Percentiles rank a stretch among this genome's conserved stretches.
Conservation (phyloP, 2,797 vertebrate genomes). For the Harpagifer antarcticus region DNA sequence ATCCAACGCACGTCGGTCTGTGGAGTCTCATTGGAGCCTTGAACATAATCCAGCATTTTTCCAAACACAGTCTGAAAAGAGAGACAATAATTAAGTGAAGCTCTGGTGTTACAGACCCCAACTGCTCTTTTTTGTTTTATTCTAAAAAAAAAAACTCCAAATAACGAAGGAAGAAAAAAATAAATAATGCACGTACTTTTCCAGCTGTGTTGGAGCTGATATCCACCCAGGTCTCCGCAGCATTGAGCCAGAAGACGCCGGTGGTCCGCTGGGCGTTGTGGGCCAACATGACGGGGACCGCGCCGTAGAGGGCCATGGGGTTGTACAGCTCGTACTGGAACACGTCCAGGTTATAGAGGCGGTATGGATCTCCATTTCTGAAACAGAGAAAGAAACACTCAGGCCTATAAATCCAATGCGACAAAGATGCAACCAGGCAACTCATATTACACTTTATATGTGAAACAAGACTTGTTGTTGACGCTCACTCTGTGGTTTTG, state of each 20-base stretch:
- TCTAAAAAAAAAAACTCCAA: neutral
- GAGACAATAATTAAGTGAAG: neutral
- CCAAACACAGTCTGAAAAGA: constrained; percentile 85
- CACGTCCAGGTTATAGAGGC: constrained; percentile 95
- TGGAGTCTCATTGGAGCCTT: constrained; percentile 91
- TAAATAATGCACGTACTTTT: constrained; percentile 82
- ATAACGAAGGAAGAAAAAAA: neutral
- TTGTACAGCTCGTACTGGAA: constrained; percentile 95
- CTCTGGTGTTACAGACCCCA: neutral
- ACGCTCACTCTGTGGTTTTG: constrained; percentile 92
- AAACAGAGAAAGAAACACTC: constrained; percentile 39
- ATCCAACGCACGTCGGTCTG: constrained; percentile 96
- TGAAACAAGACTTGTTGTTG: neutral
- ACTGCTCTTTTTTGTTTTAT: neutral
- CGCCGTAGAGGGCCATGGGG: constrained; percentile 94
- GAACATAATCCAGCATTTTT: constrained; percentile 89
- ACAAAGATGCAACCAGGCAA: neutral
- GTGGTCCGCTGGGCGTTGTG: constrained; percentile 89
- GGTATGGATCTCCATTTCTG: constrained; percentile 92
- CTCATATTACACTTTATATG: neutral
- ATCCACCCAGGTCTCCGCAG: constrained; percentile 97
- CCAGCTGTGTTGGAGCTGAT: constrained; percentile 94
- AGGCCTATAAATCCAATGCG: neutral
- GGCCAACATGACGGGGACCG: constrained; percentile 91
- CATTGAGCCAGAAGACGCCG: constrained; percentile 95